Percentiles rank a stretch among this genome's conserved stretches.
These are phyloP conservation scores for Hippocampus abdominalis DNA, from an alignment of 2,113 vertebrate species.

Conservation along the genomic window DNA sequence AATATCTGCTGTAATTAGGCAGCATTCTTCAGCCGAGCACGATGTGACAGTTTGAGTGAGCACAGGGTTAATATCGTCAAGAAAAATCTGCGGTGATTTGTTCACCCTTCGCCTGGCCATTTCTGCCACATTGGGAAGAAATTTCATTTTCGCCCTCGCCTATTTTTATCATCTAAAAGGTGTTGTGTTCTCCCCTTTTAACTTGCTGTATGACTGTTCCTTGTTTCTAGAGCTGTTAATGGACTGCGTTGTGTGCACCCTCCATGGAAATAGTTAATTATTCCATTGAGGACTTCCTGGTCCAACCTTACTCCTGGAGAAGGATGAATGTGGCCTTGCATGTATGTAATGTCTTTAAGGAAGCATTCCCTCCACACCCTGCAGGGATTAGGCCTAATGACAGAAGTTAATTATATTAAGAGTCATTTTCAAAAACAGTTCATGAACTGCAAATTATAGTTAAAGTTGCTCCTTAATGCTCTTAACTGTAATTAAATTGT, in stretches of 20 bases:
- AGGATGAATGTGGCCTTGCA: conserved; percentile 57
- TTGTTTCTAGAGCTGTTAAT: conserved; percentile 46
- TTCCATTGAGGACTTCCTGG: conserved; percentile 51
- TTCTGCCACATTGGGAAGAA: conserved; percentile 16
- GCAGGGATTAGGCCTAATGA: conserved; percentile 80
- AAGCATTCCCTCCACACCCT: conserved; percentile 69
- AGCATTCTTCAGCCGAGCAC: conserved; percentile 58
- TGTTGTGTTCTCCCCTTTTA: conserved; percentile 16
- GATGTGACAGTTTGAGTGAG: conserved; percentile 46
- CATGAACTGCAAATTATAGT: conserved; percentile 82
- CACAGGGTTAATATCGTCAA: conserved; percentile 61
- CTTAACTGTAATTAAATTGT: conserved; percentile 77
- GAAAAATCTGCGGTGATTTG: conserved; percentile 59
- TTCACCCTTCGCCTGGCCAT: conserved; percentile 54
- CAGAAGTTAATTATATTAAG: conserved; percentile 83
- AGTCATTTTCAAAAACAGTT: conserved; percentile 84
- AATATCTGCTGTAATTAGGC: conserved; percentile 71
- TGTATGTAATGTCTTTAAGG: conserved; percentile 71
- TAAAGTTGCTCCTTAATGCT: conserved; percentile 79
- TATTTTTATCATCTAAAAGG: conserved; percentile 1
- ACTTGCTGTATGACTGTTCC: conserved; percentile 50
- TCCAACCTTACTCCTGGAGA: conserved; percentile 56
- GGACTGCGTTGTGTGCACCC: conserved; percentile 52
- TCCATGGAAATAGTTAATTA: conserved; percentile 63
- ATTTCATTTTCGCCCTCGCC: conserved; percentile 16